Base-by-base conservation (phyloP, 2,113 vertebrate species). In the Etheostoma cragini region DNA sequence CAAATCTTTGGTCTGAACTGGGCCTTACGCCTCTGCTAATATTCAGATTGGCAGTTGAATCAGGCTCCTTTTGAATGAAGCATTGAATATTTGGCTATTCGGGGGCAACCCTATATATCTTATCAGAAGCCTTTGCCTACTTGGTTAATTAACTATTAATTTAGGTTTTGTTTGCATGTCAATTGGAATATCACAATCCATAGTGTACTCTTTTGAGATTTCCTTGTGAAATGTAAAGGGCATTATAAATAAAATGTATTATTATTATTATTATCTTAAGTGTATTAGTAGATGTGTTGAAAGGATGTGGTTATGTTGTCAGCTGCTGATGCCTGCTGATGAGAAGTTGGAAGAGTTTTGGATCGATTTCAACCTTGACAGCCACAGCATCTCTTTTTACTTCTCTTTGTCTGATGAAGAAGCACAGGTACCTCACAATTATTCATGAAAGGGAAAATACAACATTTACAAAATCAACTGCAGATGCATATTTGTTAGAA, bases 271-370 rank as follows among this genome's bases (percentile, higher is more conserved):
- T n/a, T n/a, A n/a, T n/a, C n/a, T 38, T 35, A 21, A 57, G 7
- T 79, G 66, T 75, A 6, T 54, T 16, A 56, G 4, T 19, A 30
- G 47, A 33, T 70, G 30, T 76, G 11, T 14, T 81, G 8, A 81
- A 54, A 64, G 42, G 13, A 52, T 87, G 26, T 84, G 64, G 8
- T 11, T 85, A 21, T 90, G 68, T 74, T 91, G 26, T 86, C 82
- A 99, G 98, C 90, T 99, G 17, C 92, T 96, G 60, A 96, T 96
- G 89, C 98, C 98, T 4, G 12, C 89, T 53, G 98, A 99, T 96
- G 97, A 98, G 66, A 98, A 97, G 50, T 95, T 99, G 76, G 95
- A 98, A 74, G 96, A 97, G n/a, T 99, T 97, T 86, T 99, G 98
- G 98, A 91, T 99, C 50, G 98, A 99, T 93, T 99, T 99, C 88